Percentiles rank a stretch among this genome's conserved stretches.
Conservation (phyloP, 2,797 vertebrate genomes). For the Tapera naevia region DNA sequence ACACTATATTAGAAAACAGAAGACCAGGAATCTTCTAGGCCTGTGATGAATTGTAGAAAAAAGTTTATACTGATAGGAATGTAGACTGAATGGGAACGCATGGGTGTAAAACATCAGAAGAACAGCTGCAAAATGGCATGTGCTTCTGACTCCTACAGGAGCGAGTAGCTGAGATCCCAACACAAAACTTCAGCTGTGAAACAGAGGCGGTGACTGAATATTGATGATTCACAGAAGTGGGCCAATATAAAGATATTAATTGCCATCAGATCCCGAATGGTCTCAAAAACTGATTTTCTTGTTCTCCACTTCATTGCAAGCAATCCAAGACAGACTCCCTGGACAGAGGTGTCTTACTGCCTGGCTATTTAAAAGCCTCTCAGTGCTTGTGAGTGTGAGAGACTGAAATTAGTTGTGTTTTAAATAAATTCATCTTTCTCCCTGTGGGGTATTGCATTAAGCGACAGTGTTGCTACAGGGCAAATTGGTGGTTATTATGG, state of each 20-base stretch:
- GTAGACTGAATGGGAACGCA: background rate
- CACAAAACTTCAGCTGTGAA: background rate
- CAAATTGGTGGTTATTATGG: background rate
- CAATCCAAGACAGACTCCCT: background rate
- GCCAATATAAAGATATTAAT: background rate
- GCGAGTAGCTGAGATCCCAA: background rate
- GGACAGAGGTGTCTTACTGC: background rate
- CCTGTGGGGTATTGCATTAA: background rate
- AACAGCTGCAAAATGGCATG: background rate
- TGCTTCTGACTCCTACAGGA: background rate
- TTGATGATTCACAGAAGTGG: background rate
- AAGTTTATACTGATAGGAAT: background rate
- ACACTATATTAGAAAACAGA: background rate
- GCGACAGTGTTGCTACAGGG: background rate
- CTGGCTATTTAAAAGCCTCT: background rate
- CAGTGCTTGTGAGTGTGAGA: rapidly evolving
- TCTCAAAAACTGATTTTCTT: background rate
- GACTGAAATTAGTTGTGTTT: background rate
- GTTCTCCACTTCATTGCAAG: background rate
- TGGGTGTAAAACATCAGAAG: background rate
- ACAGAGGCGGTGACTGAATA: background rate
- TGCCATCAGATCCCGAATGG: background rate
- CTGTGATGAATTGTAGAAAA: background rate
- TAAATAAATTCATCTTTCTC: background rate
- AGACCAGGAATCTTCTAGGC: background rate